Conservation (phyloP, 2,888 invertebrate genomes). For the Scaeva pyrastri region DNA sequence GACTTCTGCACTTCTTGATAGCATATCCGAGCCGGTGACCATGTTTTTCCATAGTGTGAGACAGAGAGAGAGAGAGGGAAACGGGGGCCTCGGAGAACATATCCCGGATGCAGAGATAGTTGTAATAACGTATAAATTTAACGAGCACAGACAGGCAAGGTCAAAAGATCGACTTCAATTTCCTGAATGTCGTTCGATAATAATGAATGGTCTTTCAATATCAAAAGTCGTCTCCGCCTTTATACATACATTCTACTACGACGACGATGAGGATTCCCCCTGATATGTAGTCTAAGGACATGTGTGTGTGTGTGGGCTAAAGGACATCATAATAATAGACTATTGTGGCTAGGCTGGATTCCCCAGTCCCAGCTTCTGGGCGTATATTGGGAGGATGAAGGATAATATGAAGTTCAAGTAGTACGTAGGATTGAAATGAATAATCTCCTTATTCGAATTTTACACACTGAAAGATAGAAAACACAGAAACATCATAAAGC, state of each 20-base stretch:
- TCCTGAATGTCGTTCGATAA: slow-evolving; percentile 71
- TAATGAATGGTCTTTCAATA: slow-evolving; percentile 74
- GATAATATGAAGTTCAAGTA: slow-evolving; percentile 41
- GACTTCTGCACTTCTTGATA: background rate
- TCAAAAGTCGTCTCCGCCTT: slow-evolving; percentile 52
- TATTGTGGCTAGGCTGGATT: background rate
- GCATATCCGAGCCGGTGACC: slow-evolving; percentile 29
- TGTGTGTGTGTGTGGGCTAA: background rate
- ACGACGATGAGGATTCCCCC: background rate
- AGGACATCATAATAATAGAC: slow-evolving; percentile 33
- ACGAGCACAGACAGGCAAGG: slow-evolving; percentile 64
- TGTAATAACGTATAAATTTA: slow-evolving; percentile 67
- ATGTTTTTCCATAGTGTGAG: too few species aligned
- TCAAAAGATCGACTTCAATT: slow-evolving; percentile 75
- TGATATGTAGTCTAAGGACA: background rate
- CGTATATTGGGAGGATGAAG: slow-evolving; percentile 15
- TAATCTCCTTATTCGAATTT: slow-evolving; percentile 57
- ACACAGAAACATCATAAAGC: background rate
- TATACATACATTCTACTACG: background rate
- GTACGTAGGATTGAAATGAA: slow-evolving; percentile 58
- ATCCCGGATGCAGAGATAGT: slow-evolving; percentile 29
- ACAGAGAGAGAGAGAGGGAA: background rate
- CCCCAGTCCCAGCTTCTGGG: background rate
- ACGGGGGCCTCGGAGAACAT: too few species aligned
- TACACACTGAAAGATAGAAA: background rate